Evolutionary conservation across 2,797 vertebrate genomes (phyloP).

Genomic region (Artibeus jamaicensis): DNA sequence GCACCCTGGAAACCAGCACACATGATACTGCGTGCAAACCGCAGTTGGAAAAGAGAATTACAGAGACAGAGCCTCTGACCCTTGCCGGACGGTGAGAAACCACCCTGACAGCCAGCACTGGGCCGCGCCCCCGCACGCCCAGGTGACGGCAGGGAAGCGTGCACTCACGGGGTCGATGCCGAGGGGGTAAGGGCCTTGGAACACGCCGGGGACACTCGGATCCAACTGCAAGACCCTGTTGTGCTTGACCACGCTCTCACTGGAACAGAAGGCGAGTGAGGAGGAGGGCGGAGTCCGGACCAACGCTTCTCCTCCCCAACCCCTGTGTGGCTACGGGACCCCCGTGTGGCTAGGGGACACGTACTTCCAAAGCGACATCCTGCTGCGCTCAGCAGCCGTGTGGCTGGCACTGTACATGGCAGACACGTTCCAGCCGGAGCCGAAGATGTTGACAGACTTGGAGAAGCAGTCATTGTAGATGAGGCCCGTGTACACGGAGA

Average conservation of each 20-base stretch:
- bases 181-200: constrained; percentile 92
- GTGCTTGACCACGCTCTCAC: constrained; percentile 67
- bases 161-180: constrained; percentile 96
- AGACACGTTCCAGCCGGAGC: constrained; percentile 93
- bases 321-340: not conserved
- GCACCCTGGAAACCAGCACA: not conserved
- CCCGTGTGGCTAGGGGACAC: constrained; percentile 48
- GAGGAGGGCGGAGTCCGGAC: rapidly evolving
- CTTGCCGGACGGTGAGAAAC: rapidly evolving
- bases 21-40: not conserved
- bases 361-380: constrained; percentile 90
- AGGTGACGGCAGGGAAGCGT: rapidly evolving
- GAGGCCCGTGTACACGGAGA: constrained; percentile 96
- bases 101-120: rapidly evolving
- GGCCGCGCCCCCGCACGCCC: rapidly evolving
- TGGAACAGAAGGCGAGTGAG: constrained; percentile 30
- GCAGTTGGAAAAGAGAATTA: not conserved
- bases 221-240: constrained; percentile 87
- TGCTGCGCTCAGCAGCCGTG: rapidly evolving
- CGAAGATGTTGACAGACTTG: constrained; percentile 94
- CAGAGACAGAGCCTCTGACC: not conserved
- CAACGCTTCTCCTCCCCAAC: rapidly evolving
- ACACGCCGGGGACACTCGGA: constrained; percentile 91
- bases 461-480: constrained; percentile 99
- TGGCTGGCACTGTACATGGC: constrained; percentile 88